Base-by-base conservation (phyloP, 2,113 vertebrate species). In the Maccullochella peelii region DNA sequence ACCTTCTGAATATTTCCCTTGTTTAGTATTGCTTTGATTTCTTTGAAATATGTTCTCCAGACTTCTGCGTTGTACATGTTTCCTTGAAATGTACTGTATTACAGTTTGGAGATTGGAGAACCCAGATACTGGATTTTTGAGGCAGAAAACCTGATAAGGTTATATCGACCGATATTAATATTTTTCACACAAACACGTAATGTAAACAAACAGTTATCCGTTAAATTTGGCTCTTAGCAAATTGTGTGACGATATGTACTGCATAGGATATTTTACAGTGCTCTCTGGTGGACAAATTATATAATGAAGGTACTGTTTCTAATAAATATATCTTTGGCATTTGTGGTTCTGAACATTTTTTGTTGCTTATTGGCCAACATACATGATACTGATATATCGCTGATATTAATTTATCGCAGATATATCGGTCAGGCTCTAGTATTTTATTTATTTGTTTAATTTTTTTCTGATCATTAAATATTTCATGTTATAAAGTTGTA, bases 231-330 rank as follows among this genome's bases (percentile, higher is more conserved):
- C 21, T 33, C 8, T 44, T 4, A 5, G 50, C 14, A 16, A 57
- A 57, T 21, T n/a, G 33, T n/a, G 33, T 38, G 33, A 16, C 52
- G 18, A 44, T 7, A 18, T 18, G 15, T 27, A 9, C 14, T 55
- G 18, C 33, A 20, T 49, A 7, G 25, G 5, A 36, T 8, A 36
- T 50, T 50, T 62, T 27, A 12, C 21, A 12, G 62, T 77, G 40
- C 27, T 49, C 40, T 78, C 54, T 78, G 21, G 47, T 77, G 61
- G 62, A 57, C 62, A 57, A 57, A 77, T 15, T 20, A 21, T 8
- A 6, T n/a, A 50, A 20, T 36, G 23, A 40, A 50, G 8, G 25
- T 50, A 6, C 14, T 23, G 25, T 62, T 16, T 62, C 21, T 49
- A 16, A 15, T 7, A 27, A 25, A 44, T 14, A 58, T 4, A 25